Evolutionary conservation across 2,113 vertebrate genomes (phyloP), one percentile per base, ranked within the genome.

Genomic region (Sorex araneus): DNA sequence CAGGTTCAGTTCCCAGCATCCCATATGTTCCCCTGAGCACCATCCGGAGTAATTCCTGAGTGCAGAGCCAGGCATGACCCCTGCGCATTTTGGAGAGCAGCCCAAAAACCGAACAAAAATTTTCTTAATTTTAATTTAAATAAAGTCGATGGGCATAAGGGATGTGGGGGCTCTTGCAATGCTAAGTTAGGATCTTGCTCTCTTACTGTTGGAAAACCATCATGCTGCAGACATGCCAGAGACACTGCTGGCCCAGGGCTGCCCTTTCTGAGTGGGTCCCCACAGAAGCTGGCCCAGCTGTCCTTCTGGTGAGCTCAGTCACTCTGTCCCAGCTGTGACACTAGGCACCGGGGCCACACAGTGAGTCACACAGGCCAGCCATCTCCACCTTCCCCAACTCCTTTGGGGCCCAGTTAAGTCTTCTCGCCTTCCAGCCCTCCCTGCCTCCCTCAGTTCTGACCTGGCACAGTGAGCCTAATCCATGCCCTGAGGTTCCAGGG

Each of bases 141-240:
- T 54, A 16, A 54, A 54, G 54, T 54, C 3, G 54, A 54, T 54
- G 18, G 54, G 54, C 54, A 16, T 19, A 54, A 19, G 54, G 54
- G 54, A 54, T 19, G 0, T 3, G 12, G 19, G 70, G 63, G 36
- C 63, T 73, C 76, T 86, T 9, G n/a, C 2, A 18, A 34, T 67
- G 60, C 15, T 47, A 28, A 34, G 25, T 84, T 43, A 77, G 67
- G 84, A 70, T n/a, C 45, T 78, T 13, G 28, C 28, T 82, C 81
- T 79, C 40, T 70, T 67, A 73, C 63, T 32, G 30, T 75, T 27
- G 89, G 63, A 69, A 91, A 89, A 89, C 13, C 32, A 57, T 5
- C 6, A 0, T 60, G 81, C 92, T 77, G 23, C 63, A 45, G 75
- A 32, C 23, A 19, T 32, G 30, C 50, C 82, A 21, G 23, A 0